These are phyloP conservation scores for Papilio aristodemus DNA, from an alignment of 1,140 invertebrate genomes.

Conservation along the genomic window DNA sequence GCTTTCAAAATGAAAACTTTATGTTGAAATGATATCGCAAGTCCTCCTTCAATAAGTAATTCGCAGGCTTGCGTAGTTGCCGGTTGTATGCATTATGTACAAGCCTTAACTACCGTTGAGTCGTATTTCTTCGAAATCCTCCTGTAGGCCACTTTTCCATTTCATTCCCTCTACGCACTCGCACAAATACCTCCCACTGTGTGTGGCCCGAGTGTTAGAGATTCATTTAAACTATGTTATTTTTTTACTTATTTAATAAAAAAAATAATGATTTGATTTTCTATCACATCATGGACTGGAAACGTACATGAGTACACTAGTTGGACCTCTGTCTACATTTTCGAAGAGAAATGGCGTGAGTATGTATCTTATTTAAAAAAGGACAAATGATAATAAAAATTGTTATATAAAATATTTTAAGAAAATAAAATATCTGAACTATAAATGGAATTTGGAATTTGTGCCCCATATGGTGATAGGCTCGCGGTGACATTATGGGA, in stretches of 20 bases:
- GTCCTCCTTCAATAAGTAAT: not conserved
- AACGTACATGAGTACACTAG: no score
- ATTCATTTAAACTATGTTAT: not conserved
- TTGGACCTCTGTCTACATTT: no score
- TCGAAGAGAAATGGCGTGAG: no score
- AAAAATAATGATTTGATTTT: no score
- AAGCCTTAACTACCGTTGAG: constrained; percentile 15
- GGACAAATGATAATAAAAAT: no score
- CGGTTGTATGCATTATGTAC: constrained; percentile 9
- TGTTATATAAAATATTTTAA: no score
- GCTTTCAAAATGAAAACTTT: not conserved
- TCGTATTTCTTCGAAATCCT: constrained; percentile 17
- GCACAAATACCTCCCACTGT: constrained; percentile 5
- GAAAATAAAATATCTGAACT: no score
- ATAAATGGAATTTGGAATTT: no score
- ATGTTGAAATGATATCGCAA: not conserved
- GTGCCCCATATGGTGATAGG: no score
- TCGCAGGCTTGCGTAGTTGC: not conserved
- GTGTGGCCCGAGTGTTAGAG: not conserved
- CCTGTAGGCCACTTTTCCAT: constrained; percentile 25
- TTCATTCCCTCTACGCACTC: constrained; percentile 18
- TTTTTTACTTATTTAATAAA: not conserved
- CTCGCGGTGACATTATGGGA: no score
- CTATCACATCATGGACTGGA: no score
- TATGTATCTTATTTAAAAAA: no score